Conservation (phyloP, 2,888 invertebrate species). For the Tipula unca region DNA sequence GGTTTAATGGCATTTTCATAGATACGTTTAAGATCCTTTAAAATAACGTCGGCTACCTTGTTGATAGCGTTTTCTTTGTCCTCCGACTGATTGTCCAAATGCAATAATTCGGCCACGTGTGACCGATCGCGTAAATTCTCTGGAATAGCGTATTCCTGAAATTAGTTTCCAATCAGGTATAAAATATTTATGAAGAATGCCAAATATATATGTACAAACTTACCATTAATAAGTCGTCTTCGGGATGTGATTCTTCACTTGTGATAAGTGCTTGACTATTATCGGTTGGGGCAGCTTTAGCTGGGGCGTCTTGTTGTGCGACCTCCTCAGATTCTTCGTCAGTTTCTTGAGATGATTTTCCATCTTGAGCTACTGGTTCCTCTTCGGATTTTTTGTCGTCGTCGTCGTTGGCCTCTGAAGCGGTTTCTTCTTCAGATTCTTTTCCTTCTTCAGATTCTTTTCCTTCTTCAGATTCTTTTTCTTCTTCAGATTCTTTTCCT, state of each 20-base stretch:
- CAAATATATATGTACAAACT: slow-evolving; percentile 28
- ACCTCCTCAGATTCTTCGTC: slow-evolving; percentile 28
- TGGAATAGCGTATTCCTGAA: slow-evolving; percentile 62
- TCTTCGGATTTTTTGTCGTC: slow-evolving; percentile 36
- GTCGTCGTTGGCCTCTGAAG: slow-evolving; percentile 26
- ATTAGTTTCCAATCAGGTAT: neutral
- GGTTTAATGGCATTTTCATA: slow-evolving; percentile 85
- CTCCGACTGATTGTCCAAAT: slow-evolving; percentile 66
- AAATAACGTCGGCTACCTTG: slow-evolving; percentile 65
- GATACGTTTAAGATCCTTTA: slow-evolving; percentile 75
- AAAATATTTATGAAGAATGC: neutral
- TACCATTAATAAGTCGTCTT: slow-evolving; percentile 56
- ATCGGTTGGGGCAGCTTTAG: slow-evolving; percentile 28
- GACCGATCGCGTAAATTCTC: slow-evolving; percentile 68
- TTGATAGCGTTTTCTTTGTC: slow-evolving; percentile 61
- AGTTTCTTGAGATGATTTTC: slow-evolving; percentile 30
- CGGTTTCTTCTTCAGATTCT: slow-evolving; percentile 27
- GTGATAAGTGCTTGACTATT: slow-evolving; percentile 25
- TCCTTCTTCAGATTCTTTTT: slow-evolving; percentile 27
- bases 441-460: slow-evolving; percentile 28
- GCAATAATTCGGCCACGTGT: slow-evolving; percentile 70
- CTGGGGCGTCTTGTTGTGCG: slow-evolving; percentile 30
- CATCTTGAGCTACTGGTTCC: slow-evolving; percentile 44
- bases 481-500: slow-evolving; percentile 27
- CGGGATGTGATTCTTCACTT: slow-evolving; percentile 46